Evolutionary conservation across 2,113 vertebrate genomes (phyloP).

Genomic region (Xyrauchen texanus): DNA sequence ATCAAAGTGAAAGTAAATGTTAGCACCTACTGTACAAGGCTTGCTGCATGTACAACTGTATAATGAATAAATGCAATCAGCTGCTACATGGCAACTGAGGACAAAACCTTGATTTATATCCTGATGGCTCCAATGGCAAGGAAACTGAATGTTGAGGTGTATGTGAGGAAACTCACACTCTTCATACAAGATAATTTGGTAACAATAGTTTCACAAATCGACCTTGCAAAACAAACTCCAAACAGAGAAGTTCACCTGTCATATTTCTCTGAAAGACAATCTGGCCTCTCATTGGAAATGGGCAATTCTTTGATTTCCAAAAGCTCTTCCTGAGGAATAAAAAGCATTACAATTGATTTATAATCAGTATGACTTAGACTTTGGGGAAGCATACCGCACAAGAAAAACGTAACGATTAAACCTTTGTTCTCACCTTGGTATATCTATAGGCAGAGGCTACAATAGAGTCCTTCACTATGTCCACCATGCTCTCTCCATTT

Average conservation of each 20-base stretch:
- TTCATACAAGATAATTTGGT: not conserved
- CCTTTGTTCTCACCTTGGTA: conserved; percentile 80
- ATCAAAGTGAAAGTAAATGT: conserved; percentile 34
- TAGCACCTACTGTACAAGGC: not conserved
- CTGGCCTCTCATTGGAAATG: conserved; percentile 90
- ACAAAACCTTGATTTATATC: not conserved
- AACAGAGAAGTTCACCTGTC: conserved; percentile 83
- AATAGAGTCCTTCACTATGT: conserved; percentile 69
- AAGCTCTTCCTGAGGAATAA: conserved; percentile 83
- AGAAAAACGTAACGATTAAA: not conserved
- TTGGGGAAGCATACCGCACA: too few species aligned
- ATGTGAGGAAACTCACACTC: not conserved
- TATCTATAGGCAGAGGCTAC: conserved; percentile 81
- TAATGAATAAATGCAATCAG: not conserved
- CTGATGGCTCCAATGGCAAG: too few species aligned
- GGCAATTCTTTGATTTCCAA: conserved; percentile 93
- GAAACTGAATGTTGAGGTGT: not conserved
- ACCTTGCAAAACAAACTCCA: not conserved
- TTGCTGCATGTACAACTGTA: not conserved
- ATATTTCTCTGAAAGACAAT: conserved; percentile 94
- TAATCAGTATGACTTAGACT: too few species aligned
- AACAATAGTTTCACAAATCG: not conserved
- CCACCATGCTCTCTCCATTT: conserved; percentile 75
- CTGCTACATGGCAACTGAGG: not conserved
- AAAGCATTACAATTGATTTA: not conserved